phyloP scores from a whole-genome alignment of 2,113 vertebrate genomes.

The Hippocampus mohnikei region DNA sequence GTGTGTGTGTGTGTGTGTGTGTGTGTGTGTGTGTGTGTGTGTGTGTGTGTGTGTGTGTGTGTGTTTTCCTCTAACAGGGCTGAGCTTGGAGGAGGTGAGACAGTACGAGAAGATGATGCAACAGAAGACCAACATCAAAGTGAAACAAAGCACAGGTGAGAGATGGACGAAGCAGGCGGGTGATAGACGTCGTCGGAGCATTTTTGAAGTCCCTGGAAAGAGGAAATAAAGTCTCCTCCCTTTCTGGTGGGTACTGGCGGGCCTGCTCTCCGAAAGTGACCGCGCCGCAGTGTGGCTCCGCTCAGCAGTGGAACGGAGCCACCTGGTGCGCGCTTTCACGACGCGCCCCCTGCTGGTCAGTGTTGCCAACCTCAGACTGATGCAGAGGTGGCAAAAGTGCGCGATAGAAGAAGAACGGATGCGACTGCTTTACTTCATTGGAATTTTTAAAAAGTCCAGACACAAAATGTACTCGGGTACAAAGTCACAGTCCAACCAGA shows the following conservation, averaged over 20 bases:
- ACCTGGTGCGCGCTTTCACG: slow-evolving; percentile 51
- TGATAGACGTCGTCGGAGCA: background rate
- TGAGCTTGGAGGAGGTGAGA: slow-evolving; percentile 75
- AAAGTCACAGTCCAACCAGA: background rate
- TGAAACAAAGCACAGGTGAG: slow-evolving; percentile 73
- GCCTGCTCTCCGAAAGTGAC: slow-evolving; percentile 51
- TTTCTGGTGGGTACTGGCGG: slow-evolving; percentile 6
- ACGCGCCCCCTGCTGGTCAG: slow-evolving; percentile 64
- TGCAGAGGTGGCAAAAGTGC: background rate
- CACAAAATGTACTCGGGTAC: too few species aligned
- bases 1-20: background rate
- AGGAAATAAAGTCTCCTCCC: too few species aligned
- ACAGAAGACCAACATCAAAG: slow-evolving; percentile 77
- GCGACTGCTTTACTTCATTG: too few species aligned
- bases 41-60: background rate
- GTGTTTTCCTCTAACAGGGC: slow-evolving; percentile 54
- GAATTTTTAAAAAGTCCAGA: too few species aligned
- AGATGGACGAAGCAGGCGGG: background rate
- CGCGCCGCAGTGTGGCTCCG: slow-evolving; percentile 51
- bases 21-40: background rate
- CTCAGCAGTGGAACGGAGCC: slow-evolving; percentile 63
- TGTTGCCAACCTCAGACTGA: slow-evolving; percentile 43
- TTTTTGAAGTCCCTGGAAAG: background rate
- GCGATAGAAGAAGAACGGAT: too few species aligned
- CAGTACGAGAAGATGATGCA: slow-evolving; percentile 71